Conservation (phyloP, 2,888 invertebrate genomes). For the Pseudococcus jackbeardsleyi region DNA sequence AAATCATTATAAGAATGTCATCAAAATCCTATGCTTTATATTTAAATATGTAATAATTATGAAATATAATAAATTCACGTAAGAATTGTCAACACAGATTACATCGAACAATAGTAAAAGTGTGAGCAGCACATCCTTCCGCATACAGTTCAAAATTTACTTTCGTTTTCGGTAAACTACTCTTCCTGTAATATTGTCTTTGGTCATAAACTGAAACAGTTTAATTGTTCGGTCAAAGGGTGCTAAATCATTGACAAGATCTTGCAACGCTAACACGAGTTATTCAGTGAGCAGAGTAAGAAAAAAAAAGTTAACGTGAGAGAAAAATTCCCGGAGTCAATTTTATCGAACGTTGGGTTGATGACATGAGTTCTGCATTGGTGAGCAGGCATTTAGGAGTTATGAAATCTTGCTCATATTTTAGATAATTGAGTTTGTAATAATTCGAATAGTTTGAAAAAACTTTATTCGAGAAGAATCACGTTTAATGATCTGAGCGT, state of each 20-base stretch:
- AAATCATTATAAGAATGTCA: not conserved
- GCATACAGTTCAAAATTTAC: conserved; percentile 50
- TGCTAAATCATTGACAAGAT: conserved; percentile 24
- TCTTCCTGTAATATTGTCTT: conserved; percentile 61
- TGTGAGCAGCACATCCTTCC: conserved; percentile 55
- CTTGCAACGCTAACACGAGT: not conserved
- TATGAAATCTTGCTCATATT: not conserved
- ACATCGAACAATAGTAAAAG: conserved; percentile 63
- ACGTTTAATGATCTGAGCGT: not conserved
- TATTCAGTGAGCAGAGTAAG: not conserved
- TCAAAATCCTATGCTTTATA: not conserved
- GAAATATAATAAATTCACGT: conserved; percentile 57
- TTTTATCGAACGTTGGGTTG: conserved; percentile 1
- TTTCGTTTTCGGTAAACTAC: conserved; percentile 55
- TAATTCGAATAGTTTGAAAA: not conserved
- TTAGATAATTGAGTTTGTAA: not conserved
- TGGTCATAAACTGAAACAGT: conserved; percentile 54
- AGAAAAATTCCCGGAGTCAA: not conserved
- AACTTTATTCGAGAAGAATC: not conserved
- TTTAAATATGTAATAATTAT: conserved; percentile 61
- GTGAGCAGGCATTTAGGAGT: not conserved
- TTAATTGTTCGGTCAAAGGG: conserved; percentile 45
- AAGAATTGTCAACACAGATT: conserved; percentile 59
- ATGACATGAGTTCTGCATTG: not conserved
- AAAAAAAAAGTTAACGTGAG: not conserved